Percentiles rank a stretch among this genome's conserved stretches.
Evolutionary conservation across 2,797 vertebrate genomes (phyloP).

Genomic region (Hydrophis major): DNA sequence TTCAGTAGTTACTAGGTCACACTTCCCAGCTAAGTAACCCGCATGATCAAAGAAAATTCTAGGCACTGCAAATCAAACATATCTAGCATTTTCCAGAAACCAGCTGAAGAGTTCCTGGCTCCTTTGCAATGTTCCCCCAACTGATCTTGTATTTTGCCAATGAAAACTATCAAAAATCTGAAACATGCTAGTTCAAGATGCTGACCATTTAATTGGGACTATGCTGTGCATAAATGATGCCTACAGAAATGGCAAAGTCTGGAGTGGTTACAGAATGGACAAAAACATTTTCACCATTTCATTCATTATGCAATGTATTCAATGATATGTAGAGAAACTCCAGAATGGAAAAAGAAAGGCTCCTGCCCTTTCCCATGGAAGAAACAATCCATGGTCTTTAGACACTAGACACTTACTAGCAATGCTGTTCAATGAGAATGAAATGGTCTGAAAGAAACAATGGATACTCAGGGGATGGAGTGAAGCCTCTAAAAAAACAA

Average conservation of each 20-base stretch:
- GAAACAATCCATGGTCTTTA: not conserved
- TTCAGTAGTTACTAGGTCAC: not conserved
- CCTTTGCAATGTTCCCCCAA: not conserved
- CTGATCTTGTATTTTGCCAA: not conserved
- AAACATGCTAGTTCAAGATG: not conserved
- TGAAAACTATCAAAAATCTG: not conserved
- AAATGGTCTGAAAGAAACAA: slow-evolving; percentile 46
- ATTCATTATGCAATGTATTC: not conserved
- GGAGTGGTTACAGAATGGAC: not conserved
- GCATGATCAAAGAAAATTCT: not conserved
- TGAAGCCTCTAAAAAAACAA: slow-evolving; percentile 4
- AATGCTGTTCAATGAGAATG: slow-evolving; percentile 31
- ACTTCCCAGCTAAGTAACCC: not conserved
- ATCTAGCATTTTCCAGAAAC: not conserved
- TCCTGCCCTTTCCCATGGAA: slow-evolving; percentile 36
- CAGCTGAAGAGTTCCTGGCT: not conserved
- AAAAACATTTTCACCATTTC: not conserved
- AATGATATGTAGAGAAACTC: not conserved
- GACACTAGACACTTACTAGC: slow-evolving; percentile 41
- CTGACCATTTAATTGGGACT: not conserved
- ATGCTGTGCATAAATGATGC: not conserved
- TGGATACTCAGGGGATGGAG: slow-evolving; percentile 28
- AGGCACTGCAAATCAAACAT: not conserved
- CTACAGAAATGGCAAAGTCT: not conserved
- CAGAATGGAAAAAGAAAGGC: slow-evolving; percentile 34